These are phyloP conservation scores for Sakesphorus luctuosus DNA, from an alignment of 2,113 vertebrate species.

Conservation along the genomic window DNA sequence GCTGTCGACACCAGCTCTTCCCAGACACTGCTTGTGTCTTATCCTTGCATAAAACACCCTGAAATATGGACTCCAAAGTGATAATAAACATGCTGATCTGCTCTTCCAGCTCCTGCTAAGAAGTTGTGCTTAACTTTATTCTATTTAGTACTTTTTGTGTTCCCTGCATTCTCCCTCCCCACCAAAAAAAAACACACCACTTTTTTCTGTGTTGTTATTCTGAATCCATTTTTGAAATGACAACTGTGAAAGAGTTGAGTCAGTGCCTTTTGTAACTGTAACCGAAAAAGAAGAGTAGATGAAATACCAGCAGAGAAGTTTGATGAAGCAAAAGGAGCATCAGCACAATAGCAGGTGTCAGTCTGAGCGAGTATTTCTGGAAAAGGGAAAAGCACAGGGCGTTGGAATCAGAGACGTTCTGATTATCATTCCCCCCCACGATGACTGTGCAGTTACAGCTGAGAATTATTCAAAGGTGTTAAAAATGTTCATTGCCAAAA, in stretches of 20 bases:
- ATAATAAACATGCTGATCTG: not conserved
- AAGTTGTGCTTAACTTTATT: not conserved
- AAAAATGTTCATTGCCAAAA: not conserved
- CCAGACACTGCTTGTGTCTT: not conserved
- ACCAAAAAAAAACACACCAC: not conserved
- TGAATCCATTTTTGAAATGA: conserved; percentile 2
- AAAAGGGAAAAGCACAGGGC: not conserved
- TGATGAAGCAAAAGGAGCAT: not conserved
- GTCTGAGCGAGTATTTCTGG: conserved; percentile 15
- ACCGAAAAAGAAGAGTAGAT: not conserved
- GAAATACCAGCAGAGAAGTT: not conserved
- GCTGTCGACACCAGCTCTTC: not conserved
- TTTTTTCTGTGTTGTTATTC: not conserved
- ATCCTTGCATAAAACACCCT: not conserved
- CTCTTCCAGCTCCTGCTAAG: not conserved
- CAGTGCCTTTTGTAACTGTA: conserved; percentile 35
- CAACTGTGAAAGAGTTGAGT: conserved; percentile 27
- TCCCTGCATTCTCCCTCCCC: not conserved
- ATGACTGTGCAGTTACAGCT: conserved; percentile 44
- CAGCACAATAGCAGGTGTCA: conserved; percentile 59
- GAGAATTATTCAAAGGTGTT: not conserved
- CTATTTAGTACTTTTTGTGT: not conserved
- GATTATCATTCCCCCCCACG: not conserved
- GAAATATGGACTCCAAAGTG: not conserved
- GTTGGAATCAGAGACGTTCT: not conserved